Base-by-base conservation (phyloP, 1,140 invertebrate genomes). In the Myzus persicae region DNA sequence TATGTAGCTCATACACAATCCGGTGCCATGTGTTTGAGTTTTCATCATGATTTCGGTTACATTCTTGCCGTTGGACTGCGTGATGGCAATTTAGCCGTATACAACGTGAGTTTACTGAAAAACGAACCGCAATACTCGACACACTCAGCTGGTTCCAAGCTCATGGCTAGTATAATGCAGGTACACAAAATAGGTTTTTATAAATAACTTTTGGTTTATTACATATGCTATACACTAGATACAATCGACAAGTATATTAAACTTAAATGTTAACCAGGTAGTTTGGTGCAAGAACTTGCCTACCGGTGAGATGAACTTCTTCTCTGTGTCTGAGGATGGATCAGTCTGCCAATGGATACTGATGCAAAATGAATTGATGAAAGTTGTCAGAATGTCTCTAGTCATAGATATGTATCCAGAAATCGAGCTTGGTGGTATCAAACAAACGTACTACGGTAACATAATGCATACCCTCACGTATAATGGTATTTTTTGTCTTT, bases 71-170 rank as follows among this genome's bases (percentile, higher is more conserved):
- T 98, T 93, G 98, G 98, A 8, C 96, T 97, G n/a, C 97, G 97
- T 94, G 97, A 99, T 95, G 99, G 99, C 24, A 97, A 97, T 94
- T 98, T 99, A 8, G 97, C 97, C 20, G 97, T 99, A 2, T 98
- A 98, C 94, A 98, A 99, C 95, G 95, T 98, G 2, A 96, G 97
- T 95, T 94, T 97, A 42, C 95, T 96, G 3, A 95, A 96, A 3
- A 96, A 96, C 84, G 95, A 96, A 18, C 97, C 97, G 14, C 96
- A 97, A 93, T 98, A 97, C 94, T 96, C 96, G 94, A 98, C 97
- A 36, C 96, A 97, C 94, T 96, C 97, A 31, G 97, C 97, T 4
- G 95, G 95, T 38, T 96, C 97, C 94, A 98, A 98, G 95, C 97
- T 98, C 94, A 96, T 95, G 94, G 97, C 96, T 85, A 96, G 97